Base-by-base conservation (phyloP, 2,888 invertebrate species). In the Hirtodrosophila alboralis region DNA sequence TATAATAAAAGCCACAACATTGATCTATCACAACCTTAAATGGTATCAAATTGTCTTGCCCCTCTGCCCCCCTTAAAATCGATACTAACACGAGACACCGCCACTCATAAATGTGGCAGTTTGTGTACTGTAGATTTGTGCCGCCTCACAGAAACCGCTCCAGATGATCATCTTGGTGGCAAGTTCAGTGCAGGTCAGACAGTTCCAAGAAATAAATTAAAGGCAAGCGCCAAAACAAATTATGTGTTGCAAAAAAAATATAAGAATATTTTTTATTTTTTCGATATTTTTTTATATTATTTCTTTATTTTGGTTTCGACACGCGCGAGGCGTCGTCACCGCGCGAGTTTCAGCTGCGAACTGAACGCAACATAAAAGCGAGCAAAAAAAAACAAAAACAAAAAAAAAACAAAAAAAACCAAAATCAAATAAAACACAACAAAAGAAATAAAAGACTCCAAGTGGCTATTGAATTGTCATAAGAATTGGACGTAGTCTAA, bases 141-240 rank as follows among this genome's bases (percentile, higher is more conserved):
- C 90, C 57, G 89, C 90, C 74, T 90, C 90, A 63, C 88, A 89
- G 74, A 90, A 90, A 61, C 90, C 90, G 77, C 84, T 89, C 90
- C 90, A 90, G 86, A 90, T 89, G 76, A 89, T 89, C 89, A 89
- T 89, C 38, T 63, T 56, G 14, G 43, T n/a, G 53, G 58, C 30
- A 27, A 28, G 67, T 66, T 66, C 66, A 70, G 33, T 14, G 57
- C 47, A 48, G 73, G 72, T 69, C 73, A 73, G 56, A 57, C 58
- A 34, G 31, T 4, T 21, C 13, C 31, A 21, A 18, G n/a, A 44
- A 41, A 8, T 26, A 57, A 59, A 56, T 30, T 58, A 44, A 7
- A 49, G 18, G 12, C 21, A 18, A 52, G 33, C 36, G 21, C 31
- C 26, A 13, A 31, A 34, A 38, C 51, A 57, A 67, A 63, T 63